These are phyloP conservation scores for Antedon mediterranea DNA, from an alignment of 53 echinoderm and acorn worm genomes.

Conservation along the genomic window DNA sequence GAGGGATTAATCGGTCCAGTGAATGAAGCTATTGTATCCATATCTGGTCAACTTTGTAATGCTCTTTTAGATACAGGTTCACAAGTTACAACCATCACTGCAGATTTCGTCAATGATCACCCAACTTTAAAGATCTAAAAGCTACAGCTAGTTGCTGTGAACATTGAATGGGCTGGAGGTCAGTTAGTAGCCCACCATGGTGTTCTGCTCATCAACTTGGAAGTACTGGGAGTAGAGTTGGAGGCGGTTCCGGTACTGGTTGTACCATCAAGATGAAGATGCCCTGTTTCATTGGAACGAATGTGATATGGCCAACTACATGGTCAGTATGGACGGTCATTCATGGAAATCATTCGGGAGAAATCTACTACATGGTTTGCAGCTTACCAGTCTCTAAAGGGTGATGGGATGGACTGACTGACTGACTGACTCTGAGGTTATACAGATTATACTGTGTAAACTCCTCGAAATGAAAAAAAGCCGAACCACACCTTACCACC, in stretches of 20 bases:
- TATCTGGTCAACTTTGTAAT: slow-evolving; percentile 2
- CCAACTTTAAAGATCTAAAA: neutral
- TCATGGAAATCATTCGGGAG: slow-evolving; percentile 4
- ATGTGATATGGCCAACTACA: slow-evolving; percentile 8
- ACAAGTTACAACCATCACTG: slow-evolving; percentile 11
- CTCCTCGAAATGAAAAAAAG: slow-evolving; percentile 13
- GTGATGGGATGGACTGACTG: slow-evolving; percentile 12
- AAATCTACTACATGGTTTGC: slow-evolving; percentile 3
- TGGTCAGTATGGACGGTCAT: slow-evolving; percentile 10
- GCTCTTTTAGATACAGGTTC: slow-evolving; percentile 13
- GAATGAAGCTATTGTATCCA: neutral
- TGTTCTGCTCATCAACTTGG: too few relatives aligned
- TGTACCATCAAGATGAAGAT: too few relatives aligned
- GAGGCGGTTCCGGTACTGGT: too few relatives aligned
- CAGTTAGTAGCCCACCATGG: slow-evolving; percentile 18
- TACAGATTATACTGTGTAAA: slow-evolving; percentile 7
- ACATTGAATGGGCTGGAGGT: slow-evolving; percentile 14
- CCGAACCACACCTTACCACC: slow-evolving; percentile 19
- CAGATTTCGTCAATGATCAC: neutral
- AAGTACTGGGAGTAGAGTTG: too few relatives aligned
- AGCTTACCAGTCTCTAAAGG: slow-evolving; percentile 12
- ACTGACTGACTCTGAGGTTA: slow-evolving; percentile 14
- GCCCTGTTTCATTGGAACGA: too few relatives aligned
- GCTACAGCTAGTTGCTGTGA: neutral
- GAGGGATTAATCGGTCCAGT: slow-evolving; percentile 3